phyloP scores from a whole-genome alignment of 2,113 vertebrate species.

The Caranx ignobilis region DNA sequence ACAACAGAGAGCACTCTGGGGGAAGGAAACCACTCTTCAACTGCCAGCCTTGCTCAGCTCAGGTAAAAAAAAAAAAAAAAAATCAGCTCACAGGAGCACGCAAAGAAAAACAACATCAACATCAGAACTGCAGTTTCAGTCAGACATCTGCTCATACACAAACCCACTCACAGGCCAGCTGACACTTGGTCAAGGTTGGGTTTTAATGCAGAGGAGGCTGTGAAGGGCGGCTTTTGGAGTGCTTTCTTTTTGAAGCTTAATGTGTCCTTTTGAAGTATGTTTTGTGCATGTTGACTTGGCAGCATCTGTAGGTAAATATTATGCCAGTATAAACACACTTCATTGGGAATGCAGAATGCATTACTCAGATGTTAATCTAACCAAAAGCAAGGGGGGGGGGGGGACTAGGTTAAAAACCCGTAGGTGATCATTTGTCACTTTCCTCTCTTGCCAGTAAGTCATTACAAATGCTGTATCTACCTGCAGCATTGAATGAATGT shows the following conservation, averaged over 20 bases:
- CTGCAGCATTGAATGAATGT: neutral
- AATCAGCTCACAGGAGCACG: neutral
- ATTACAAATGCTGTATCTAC: constrained; percentile 1
- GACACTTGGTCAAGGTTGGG: constrained; percentile 32
- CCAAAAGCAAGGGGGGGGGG: neutral
- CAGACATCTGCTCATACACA: constrained; percentile 30
- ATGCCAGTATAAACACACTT: constrained; percentile 16
- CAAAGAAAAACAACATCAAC: constrained; percentile 18
- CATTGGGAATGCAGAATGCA: constrained; percentile 24
- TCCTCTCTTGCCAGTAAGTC: constrained; percentile 4
- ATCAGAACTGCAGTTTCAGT: constrained; percentile 39
- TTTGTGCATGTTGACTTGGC: constrained; percentile 35
- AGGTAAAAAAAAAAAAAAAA: no score
- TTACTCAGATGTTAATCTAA: constrained; percentile 37
- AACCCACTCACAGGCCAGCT: constrained; percentile 11
- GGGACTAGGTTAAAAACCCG: neutral
- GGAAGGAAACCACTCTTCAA: neutral
- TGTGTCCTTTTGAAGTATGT: constrained; percentile 36
- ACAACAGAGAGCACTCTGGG: neutral
- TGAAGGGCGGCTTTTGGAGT: constrained; percentile 7
- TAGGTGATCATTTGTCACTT: constrained; percentile 19
- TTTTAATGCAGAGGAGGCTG: constrained; percentile 28
- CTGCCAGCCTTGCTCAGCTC: neutral
- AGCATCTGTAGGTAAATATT: constrained; percentile 19
- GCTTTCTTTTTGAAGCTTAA: constrained; percentile 7